Conservation (phyloP, 2,797 vertebrate genomes). For the Gastrophryne carolinensis region DNA sequence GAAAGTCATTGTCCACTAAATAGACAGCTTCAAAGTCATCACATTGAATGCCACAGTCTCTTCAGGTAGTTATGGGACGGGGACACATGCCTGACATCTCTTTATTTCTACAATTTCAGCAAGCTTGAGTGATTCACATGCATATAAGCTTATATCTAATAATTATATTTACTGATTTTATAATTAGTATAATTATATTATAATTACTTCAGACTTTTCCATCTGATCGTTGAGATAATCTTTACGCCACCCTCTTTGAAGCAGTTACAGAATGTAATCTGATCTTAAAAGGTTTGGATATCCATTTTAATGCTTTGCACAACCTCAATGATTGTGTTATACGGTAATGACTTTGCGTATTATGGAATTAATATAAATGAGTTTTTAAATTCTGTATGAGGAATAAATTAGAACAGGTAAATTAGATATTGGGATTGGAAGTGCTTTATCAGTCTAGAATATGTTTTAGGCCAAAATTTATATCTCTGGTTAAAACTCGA, state of each 20-base stretch:
- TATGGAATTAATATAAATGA: constrained; percentile 23
- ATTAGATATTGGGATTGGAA: constrained; percentile 4
- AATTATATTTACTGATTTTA: neutral
- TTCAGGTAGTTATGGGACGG: too few species aligned
- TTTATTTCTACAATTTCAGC: too few species aligned
- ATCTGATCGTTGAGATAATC: neutral
- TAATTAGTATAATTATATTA: too few species aligned
- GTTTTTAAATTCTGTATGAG: constrained; percentile 15
- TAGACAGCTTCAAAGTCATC: too few species aligned
- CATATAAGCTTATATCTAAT: neutral
- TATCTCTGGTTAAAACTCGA: neutral
- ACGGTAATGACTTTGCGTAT: constrained; percentile 18
- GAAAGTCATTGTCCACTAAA: too few species aligned
- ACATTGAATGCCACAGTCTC: too few species aligned
- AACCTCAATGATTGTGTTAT: constrained; percentile 28
- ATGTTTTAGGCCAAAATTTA: neutral
- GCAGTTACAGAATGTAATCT: neutral
- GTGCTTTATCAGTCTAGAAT: neutral
- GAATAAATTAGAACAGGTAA: constrained; percentile 20
- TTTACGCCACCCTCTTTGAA: neutral
- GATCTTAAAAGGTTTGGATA: neutral
- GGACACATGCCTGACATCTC: too few species aligned
- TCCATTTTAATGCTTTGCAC: constrained; percentile 2
- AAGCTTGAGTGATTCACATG: neutral
- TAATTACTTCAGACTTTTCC: neutral